Base-by-base conservation (phyloP, 2,888 invertebrate species). In the Lepidocyrtinus sp. region DNA sequence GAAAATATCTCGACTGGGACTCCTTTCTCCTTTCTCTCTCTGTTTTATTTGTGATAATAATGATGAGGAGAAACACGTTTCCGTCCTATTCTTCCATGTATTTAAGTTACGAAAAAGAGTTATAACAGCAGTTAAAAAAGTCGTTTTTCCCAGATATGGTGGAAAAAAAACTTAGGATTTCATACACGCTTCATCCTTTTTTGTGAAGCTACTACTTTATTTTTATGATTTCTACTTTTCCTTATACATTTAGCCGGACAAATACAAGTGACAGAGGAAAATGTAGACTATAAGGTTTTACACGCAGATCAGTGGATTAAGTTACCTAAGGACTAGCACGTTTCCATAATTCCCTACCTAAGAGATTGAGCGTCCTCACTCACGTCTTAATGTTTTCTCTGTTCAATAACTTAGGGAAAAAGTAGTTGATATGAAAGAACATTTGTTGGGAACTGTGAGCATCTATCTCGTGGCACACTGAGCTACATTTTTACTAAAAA, bases 101-200 rank as follows among this genome's bases (percentile, higher is more conserved):
- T 17, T 7, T 26, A 65, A 55, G 64, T 74, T 27, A 7, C 50
- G 25, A 26, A 55, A 74, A 73, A 26, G 59, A 45, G 64, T 62
- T 69, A 68, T 72, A 73, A 78, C 62, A 72, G 71, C 71, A 65
- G 64, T 62, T 69, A 79, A 73, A 78, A 72, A 73, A 36, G 36
- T 71, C 72, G 61, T 26, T 70, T 65, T 65, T 55, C 24, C 64
- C 17, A 2, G 45, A 12, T 12, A 12, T 19, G 17, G 22, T 68
- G 67, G 19, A 68, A 50, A 12, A 17, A 5, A 50, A 50, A 50
- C 50, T 50, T 50, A n/a, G 50, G 15, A 50, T 50, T 2, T 50
- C 50, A n/a, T n/a, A n/a, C 50, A 50, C 50, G 50, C 50, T 50
- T 17, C 50, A 2, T 36, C 36, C 12, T 50, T 50, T 50, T 50